These are phyloP conservation scores for Carollia perspicillata DNA, from an alignment of 2,113 vertebrate species.

Conservation along the genomic window DNA sequence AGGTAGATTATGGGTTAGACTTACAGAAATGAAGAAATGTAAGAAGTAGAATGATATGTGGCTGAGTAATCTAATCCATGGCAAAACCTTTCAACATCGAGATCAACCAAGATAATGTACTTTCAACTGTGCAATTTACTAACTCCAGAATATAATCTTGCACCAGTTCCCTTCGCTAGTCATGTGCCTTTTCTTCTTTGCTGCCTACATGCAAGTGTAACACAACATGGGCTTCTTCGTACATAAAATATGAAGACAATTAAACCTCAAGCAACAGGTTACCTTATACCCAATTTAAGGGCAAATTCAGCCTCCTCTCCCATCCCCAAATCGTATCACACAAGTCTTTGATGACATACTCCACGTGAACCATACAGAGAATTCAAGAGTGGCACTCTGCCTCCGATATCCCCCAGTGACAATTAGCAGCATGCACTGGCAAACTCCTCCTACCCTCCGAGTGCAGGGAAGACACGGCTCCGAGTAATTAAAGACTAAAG, in stretches of 20 bases:
- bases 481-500: background rate
- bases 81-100: background rate
- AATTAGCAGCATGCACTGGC: background rate
- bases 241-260: background rate
- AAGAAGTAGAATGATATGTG: background rate
- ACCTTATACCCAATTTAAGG: background rate
- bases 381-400: background rate
- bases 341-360: background rate
- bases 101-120: background rate
- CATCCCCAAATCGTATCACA: background rate
- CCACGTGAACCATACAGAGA: background rate
- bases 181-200: background rate
- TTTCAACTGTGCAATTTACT: background rate
- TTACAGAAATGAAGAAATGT: background rate
- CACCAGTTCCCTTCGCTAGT: background rate
- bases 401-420: background rate
- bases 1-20: background rate
- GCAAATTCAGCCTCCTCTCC: background rate
- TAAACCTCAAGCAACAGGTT: background rate
- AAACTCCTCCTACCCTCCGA: background rate
- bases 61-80: background rate
- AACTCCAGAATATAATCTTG: slow-evolving; percentile 13
- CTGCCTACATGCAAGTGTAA: background rate
- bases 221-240: background rate
- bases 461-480: background rate